A percentile compares a stretch with the other conserved stretches of the same genome.
Conservation (phyloP, 1,140 invertebrate genomes). For the Neoseiulus cucumeris region DNA sequence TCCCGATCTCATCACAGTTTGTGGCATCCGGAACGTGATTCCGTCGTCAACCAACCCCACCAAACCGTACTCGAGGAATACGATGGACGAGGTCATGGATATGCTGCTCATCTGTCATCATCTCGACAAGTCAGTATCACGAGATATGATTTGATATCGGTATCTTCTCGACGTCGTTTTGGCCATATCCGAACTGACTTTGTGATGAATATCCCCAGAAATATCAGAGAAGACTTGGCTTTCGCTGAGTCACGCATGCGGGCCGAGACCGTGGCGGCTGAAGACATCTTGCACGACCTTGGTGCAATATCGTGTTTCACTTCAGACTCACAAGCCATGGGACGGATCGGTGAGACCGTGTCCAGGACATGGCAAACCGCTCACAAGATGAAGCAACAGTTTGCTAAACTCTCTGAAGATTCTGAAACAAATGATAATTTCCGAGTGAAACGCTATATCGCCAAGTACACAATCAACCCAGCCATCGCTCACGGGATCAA, state of each 20-base stretch:
- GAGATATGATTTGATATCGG: not conserved
- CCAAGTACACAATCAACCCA: conserved; percentile 30
- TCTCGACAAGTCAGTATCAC: conserved; percentile 24
- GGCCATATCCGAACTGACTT: not conserved
- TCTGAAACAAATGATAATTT: conserved; percentile 26
- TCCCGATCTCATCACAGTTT: conserved; percentile 27
- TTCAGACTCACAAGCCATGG: conserved; percentile 29
- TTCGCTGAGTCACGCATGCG: conserved; percentile 28
- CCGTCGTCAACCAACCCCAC: conserved; percentile 29
- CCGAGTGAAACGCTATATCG: conserved; percentile 26
- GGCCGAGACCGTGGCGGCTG: conserved; percentile 28
- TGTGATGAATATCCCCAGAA: conserved; percentile 18
- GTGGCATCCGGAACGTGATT: conserved; percentile 23
- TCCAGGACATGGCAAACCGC: conserved; percentile 28
- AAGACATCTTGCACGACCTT: conserved; percentile 29
- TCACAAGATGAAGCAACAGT: conserved; percentile 27
- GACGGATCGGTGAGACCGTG: conserved; percentile 26
- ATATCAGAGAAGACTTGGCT: conserved; percentile 27
- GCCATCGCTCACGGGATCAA: conserved; percentile 26
- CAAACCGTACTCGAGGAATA: conserved; percentile 26
- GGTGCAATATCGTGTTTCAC: conserved; percentile 29
- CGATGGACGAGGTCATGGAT: conserved; percentile 28
- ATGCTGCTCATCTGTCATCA: conserved; percentile 30
- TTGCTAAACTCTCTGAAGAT: conserved; percentile 23
- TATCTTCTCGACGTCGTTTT: not conserved